Conservation (phyloP, 1,140 invertebrate species). For the Drosophila jambulina region DNA sequence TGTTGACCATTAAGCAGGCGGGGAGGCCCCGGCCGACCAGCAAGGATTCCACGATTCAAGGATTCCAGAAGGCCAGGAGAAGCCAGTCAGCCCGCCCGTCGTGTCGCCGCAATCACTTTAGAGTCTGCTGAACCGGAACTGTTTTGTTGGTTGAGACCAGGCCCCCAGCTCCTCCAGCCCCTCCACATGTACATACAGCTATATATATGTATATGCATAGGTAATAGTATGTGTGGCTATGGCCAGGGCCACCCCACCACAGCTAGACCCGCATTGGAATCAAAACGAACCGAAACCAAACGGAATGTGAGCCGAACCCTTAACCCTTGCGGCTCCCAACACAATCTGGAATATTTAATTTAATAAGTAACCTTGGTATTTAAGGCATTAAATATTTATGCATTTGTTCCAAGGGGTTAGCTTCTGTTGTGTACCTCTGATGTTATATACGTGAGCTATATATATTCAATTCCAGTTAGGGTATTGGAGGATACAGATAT, state of each 20-base stretch:
- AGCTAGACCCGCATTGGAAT: constrained; percentile 22
- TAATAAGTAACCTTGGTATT: constrained; percentile 11
- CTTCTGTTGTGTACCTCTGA: background rate
- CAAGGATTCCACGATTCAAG: background rate
- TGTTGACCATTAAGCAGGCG: constrained; percentile 31
- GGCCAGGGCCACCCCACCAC: background rate
- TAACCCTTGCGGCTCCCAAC: constrained; percentile 9
- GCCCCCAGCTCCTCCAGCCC: background rate
- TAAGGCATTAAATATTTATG: constrained; percentile 1
- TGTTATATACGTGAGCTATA: background rate
- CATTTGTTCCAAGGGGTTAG: too few relatives aligned
- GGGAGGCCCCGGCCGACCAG: background rate
- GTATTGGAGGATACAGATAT: background rate
- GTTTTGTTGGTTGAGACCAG: constrained; percentile 38
- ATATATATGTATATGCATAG: background rate
- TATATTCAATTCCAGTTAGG: background rate
- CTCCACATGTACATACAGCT: background rate
- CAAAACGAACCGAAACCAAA: constrained; percentile 16
- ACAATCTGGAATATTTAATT: constrained; percentile 13
- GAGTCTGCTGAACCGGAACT: constrained; percentile 73
- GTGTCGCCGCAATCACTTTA: constrained; percentile 66
- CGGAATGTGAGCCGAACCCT: constrained; percentile 14
- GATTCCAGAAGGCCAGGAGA: constrained; percentile 1
- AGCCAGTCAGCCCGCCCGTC: constrained; percentile 15
- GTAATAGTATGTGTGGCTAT: background rate